Evolutionary conservation across 2,797 vertebrate species (phyloP).

Genomic region (Lerista edwardsae): DNA sequence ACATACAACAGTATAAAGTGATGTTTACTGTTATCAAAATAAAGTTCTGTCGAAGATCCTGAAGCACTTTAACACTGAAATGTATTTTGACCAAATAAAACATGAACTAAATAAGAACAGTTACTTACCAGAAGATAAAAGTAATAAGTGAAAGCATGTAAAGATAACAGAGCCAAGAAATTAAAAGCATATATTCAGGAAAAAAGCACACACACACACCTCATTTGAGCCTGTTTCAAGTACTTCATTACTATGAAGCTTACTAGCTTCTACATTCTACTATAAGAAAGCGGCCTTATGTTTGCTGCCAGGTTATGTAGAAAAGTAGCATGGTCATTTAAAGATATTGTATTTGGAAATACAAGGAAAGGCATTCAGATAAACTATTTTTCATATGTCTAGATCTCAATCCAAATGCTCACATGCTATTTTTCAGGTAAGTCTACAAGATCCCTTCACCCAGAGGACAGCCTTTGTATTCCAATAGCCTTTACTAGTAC

Average conservation of each 20-base stretch:
- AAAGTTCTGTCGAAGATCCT: slow-evolving; percentile 1
- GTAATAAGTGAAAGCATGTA: slow-evolving; percentile 79
- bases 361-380: slow-evolving; percentile 33
- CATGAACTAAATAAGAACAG: slow-evolving; percentile 35
- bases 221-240: slow-evolving; percentile 36
- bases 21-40: slow-evolving; percentile 24
- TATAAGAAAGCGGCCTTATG: slow-evolving; percentile 25
- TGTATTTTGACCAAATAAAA: not conserved
- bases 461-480: slow-evolving; percentile 45
- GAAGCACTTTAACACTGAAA: not conserved
- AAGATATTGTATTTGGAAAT: not conserved
- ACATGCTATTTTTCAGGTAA: slow-evolving; percentile 33
- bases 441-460: slow-evolving; percentile 50
- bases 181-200: slow-evolving; percentile 64
- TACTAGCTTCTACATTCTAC: slow-evolving; percentile 34
- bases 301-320: slow-evolving; percentile 43
- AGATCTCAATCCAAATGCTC: slow-evolving; percentile 30
- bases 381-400: slow-evolving; percentile 21
- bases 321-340: slow-evolving; percentile 56
- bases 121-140: slow-evolving; percentile 84
- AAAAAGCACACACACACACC: slow-evolving; percentile 13
- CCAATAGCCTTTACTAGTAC: slow-evolving; percentile 69
- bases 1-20: not conserved
- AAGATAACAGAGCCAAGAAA: slow-evolving; percentile 71
- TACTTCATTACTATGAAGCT: slow-evolving; percentile 26